phyloP scores from a whole-genome alignment of 2,888 invertebrate genomes.

The Sphaeridia pumilis region DNA sequence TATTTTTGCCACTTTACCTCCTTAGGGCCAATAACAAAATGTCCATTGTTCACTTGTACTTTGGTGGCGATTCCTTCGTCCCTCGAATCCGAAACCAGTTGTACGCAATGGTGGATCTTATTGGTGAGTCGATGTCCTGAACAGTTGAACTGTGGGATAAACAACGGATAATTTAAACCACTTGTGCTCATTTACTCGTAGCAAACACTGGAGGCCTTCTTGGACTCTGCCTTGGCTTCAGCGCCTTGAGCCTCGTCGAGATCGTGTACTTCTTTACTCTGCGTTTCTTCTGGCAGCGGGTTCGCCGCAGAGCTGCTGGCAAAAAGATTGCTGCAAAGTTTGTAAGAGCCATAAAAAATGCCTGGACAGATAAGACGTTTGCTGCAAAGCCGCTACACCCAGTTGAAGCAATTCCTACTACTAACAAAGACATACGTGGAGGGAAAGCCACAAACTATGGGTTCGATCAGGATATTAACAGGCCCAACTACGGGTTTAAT shows the following conservation, averaged over 20 bases:
- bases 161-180: no score
- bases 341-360: background rate
- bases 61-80: conserved; percentile 26
- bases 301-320: background rate
- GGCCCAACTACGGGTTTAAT: no score
- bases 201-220: conserved; percentile 20
- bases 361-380: background rate
- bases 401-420: no score
- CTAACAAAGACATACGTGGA: no score
- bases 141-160: no score
- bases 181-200: no score
- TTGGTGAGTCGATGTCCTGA: conserved; percentile 19
- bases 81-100: conserved; percentile 27
- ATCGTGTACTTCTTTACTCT: conserved; percentile 27
- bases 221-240: conserved; percentile 30
- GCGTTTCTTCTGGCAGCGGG: background rate
- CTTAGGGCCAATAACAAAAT: conserved; percentile 23
- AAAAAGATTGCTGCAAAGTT: background rate
- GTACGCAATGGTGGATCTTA: conserved; percentile 27
- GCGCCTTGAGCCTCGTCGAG: conserved; percentile 26
- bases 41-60: conserved; percentile 30
- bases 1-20: background rate
- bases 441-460: no score
- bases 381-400: background rate
- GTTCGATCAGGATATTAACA: no score